Conservation (phyloP, 2,888 invertebrate genomes). For the Drosophila fulvimacula region DNA sequence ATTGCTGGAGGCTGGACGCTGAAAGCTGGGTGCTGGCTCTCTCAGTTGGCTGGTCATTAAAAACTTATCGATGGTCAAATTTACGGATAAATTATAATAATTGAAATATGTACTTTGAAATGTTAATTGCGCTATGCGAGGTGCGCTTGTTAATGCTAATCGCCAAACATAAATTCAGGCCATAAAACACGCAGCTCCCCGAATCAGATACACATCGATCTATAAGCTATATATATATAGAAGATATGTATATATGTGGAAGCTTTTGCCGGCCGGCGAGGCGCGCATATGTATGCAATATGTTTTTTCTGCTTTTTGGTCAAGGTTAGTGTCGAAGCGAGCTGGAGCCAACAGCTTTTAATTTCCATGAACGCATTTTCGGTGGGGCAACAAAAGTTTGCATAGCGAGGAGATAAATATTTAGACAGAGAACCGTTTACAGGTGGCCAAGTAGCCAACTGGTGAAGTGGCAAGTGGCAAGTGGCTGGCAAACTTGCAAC, state of each 20-base stretch:
- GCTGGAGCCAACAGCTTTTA: slow-evolving; percentile 6
- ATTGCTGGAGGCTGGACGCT: slow-evolving; percentile 12
- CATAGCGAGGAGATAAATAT: slow-evolving; percentile 58
- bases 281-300: slow-evolving; percentile 78
- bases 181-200: slow-evolving; percentile 38
- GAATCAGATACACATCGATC: slow-evolving; percentile 31
- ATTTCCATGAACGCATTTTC: slow-evolving; percentile 72
- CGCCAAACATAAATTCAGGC: slow-evolving; percentile 71
- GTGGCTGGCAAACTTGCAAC: slow-evolving; percentile 60
- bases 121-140: slow-evolving; percentile 69
- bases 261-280: slow-evolving; percentile 68
- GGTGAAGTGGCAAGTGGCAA: slow-evolving; percentile 26
- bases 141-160: slow-evolving; percentile 73
- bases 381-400: slow-evolving; percentile 62
- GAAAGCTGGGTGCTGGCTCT: slow-evolving; percentile 18
- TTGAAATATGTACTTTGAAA: slow-evolving; percentile 73
- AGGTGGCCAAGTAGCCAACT: slow-evolving; percentile 53
- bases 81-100: slow-evolving; percentile 77
- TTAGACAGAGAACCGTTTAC: slow-evolving; percentile 75
- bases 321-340: slow-evolving; percentile 43
- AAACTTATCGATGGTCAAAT: slow-evolving; percentile 65
- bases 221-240: slow-evolving; percentile 17
- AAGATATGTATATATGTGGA: neutral
- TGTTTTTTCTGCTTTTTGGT: slow-evolving; percentile 59
- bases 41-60: slow-evolving; percentile 45